Base-by-base conservation (phyloP, 2,888 invertebrate species). In the Phymatocera aterrima region DNA sequence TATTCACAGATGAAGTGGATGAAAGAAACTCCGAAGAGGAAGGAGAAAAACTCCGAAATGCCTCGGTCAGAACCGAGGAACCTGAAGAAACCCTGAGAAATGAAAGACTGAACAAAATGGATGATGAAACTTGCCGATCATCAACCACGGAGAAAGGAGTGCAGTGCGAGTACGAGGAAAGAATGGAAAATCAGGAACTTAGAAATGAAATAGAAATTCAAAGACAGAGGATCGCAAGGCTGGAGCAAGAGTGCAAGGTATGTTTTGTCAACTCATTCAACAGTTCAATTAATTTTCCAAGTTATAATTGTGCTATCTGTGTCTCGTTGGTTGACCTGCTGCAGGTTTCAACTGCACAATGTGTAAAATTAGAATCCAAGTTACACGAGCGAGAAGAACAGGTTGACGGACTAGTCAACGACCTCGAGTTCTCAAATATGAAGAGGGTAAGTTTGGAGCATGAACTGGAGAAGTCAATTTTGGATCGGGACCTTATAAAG, bases 231-330 rank as follows among this genome's bases (percentile, higher is more conserved):
- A 82, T 87, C 5, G 82, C 84, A 8, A 84, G 85, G 18, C 80
- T 90, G 60, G 84, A 78, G 5, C 83, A 82, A 48, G 84, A 88
- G 81, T 85, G 82, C 51, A 82, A 89, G 82, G 90, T 90, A 79
- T 80, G 21, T 12, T 64, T 10, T 6, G 12, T 31, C 8, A 12
- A 8, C 18, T 6, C 40, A 37, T 60, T 54, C 3, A 1, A 18
- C 4, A 4, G 12, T 28, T 43, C 21, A 24, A 5, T 46, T 4
- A 46, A 24, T 3, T 46, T 12, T 12, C 3, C 15, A 68, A 15
- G 12, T 46, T 54, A 78, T 79, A 24, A 3, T 48, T 54, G 31
- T 31, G 54, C 34, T 37, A 40, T 61, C n/a, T n/a, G n/a, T n/a
- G n/a, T n/a, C n/a, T n/a, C n/a, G n/a, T n/a, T n/a, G n/a, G n/a